A percentile compares a stretch with the other conserved stretches of the same genome.
Conservation (phyloP, 2,888 invertebrate genomes). For the Erynnis tages region DNA sequence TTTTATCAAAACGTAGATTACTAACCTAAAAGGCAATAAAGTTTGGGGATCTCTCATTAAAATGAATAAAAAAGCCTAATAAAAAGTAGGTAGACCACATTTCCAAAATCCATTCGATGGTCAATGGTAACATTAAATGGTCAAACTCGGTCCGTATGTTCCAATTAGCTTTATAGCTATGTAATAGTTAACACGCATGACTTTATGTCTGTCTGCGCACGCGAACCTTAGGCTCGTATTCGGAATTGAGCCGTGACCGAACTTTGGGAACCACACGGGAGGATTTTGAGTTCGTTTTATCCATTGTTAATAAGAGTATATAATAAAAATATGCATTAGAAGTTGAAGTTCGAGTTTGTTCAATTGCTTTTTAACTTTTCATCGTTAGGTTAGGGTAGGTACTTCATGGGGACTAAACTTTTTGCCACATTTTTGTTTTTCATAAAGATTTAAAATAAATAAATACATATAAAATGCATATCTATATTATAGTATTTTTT, state of each 20-base stretch:
- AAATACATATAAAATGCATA: too few relatives aligned
- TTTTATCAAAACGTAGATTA: too few relatives aligned
- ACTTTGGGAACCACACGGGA: constrained; percentile 39
- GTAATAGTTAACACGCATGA: constrained; percentile 69
- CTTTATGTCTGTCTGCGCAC: constrained; percentile 64
- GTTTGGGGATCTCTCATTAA: too few relatives aligned
- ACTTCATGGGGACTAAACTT: too few relatives aligned
- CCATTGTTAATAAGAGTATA: not conserved
- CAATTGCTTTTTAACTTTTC: too few relatives aligned
- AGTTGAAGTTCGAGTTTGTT: too few relatives aligned
- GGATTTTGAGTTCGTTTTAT: constrained; percentile 26
- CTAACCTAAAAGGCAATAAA: too few relatives aligned
- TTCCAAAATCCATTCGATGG: constrained; percentile 35
- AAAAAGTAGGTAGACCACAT: not conserved
- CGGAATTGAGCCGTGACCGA: constrained; percentile 60
- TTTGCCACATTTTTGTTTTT: too few relatives aligned
- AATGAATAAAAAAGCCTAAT: too few relatives aligned
- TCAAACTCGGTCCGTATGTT: constrained; percentile 50
- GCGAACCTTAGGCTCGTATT: constrained; percentile 59
- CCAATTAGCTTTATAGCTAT: constrained; percentile 73
- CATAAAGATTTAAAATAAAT: too few relatives aligned
- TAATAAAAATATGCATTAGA: not conserved
- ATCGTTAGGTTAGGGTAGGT: too few relatives aligned
- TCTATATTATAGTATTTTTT: too few relatives aligned
- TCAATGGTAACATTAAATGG: constrained; percentile 49